Conservation (phyloP, 2,888 invertebrate species). For the Linnaemya vulpina region DNA sequence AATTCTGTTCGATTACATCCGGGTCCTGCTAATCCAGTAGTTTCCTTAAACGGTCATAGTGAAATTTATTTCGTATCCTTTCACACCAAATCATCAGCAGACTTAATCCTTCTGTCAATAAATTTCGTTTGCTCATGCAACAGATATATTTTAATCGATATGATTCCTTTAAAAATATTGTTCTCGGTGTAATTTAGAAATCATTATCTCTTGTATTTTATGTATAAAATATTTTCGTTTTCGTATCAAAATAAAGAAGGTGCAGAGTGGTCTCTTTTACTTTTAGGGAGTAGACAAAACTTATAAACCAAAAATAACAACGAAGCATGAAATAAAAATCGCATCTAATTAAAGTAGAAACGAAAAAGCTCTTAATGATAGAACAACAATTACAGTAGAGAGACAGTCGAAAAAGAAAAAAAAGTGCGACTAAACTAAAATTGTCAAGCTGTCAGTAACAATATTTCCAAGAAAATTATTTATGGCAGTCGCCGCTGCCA, state of each 20-base stretch:
- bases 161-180: no score
- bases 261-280: background rate
- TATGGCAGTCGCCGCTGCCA: slow-evolving; percentile 44
- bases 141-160: no score
- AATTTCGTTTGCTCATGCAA: no score
- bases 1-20: no score
- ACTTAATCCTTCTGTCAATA: no score
- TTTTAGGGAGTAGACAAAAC: background rate
- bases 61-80: no score
- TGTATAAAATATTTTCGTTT: background rate
- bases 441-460: slow-evolving; percentile 69
- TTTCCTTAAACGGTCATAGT: no score
- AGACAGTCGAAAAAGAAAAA: slow-evolving; percentile 10
- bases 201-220: no score
- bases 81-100: no score
- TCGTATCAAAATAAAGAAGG: background rate
- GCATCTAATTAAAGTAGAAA: slow-evolving; percentile 65
- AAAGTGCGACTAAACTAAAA: no score
- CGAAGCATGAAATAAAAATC: slow-evolving; percentile 49
- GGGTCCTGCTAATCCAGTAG: no score
- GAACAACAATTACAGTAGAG: slow-evolving; percentile 32
- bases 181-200: no score
- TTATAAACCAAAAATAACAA: background rate
- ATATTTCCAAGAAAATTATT: slow-evolving; percentile 66
- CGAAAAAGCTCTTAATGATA: slow-evolving; percentile 46